These are phyloP conservation scores for Paratrypauchen microcephalus DNA, from an alignment of 2,797 vertebrate genomes.

Conservation along the genomic window DNA sequence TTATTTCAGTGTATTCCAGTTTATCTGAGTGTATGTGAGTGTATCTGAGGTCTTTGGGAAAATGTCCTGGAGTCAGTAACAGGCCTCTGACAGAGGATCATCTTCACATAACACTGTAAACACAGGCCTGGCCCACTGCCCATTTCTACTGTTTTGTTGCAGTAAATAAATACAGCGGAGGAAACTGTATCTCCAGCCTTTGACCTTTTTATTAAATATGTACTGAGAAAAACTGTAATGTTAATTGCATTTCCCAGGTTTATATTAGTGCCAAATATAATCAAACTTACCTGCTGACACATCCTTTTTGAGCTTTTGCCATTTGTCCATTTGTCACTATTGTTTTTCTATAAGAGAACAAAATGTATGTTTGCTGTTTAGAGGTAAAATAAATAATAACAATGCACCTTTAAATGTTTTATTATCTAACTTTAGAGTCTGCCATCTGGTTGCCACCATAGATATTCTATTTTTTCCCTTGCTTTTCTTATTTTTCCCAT, in stretches of 20 bases:
- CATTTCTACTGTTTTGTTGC: slow-evolving; percentile 63
- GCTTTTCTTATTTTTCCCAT: too few species aligned
- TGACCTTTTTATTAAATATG: slow-evolving; percentile 44
- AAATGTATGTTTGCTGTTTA: neutral
- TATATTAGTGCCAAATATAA: neutral
- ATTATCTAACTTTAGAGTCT: too few species aligned
- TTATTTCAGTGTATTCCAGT: too few species aligned
- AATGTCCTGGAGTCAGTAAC: neutral
- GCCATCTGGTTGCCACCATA: too few species aligned
- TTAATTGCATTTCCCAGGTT: neutral
- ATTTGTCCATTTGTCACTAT: neutral
- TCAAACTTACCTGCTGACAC: slow-evolving; percentile 49
- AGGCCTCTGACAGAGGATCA: slow-evolving; percentile 60
- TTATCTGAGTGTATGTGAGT: too few species aligned
- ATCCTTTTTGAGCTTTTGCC: neutral
- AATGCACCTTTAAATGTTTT: too few species aligned
- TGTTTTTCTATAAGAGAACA: neutral
- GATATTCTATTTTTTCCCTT: too few species aligned
- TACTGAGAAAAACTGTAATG: slow-evolving; percentile 27
- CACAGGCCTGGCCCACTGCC: slow-evolving; percentile 65
- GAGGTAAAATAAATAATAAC: too few species aligned
- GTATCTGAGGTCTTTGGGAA: neutral
- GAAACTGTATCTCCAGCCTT: slow-evolving; percentile 66
- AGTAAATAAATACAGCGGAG: slow-evolving; percentile 78
- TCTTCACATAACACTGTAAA: slow-evolving; percentile 72